A percentile compares a stretch with the other conserved stretches of the same genome.
Evolutionary conservation across 53 echinoderm and acorn worm genomes (phyloP).

Genomic region (Paracentrotus lividus): DNA sequence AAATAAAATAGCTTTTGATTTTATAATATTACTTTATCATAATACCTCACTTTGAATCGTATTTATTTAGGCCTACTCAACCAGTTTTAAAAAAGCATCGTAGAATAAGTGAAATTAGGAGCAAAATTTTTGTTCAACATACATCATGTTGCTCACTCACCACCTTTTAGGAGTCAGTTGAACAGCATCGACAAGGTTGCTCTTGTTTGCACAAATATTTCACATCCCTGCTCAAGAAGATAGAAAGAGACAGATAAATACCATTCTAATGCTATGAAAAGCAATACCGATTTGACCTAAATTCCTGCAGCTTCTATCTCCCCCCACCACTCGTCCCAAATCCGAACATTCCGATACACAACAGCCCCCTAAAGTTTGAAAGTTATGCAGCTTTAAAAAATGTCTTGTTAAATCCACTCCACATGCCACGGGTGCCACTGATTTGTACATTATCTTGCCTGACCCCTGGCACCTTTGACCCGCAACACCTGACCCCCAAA

Average conservation of each 20-base stretch:
- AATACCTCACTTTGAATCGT: too few species aligned
- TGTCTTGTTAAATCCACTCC: slow-evolving; percentile 6
- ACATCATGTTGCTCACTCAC: neutral
- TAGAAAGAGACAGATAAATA: neutral
- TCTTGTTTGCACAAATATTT: slow-evolving; percentile 21
- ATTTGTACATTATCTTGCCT: slow-evolving; percentile 43
- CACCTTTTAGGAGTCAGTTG: slow-evolving; percentile 3
- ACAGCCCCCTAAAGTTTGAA: too few species aligned
- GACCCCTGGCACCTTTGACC: slow-evolving; percentile 22
- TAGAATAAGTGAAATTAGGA: neutral
- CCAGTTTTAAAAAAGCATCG: too few species aligned
- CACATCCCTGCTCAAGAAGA: neutral
- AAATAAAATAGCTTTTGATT: too few species aligned
- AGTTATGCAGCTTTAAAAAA: slow-evolving; percentile 39
- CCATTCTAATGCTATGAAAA: neutral
- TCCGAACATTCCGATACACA: neutral
- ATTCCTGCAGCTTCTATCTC: slow-evolving; percentile 8
- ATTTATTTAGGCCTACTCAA: too few species aligned
- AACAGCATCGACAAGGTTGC: slow-evolving; percentile 25
- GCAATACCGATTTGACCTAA: slow-evolving; percentile 54
- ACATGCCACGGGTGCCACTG: slow-evolving; percentile 57
- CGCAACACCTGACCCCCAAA: slow-evolving; percentile 62
- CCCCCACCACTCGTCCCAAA: neutral
- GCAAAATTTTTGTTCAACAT: neutral
- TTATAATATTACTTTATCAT: too few species aligned